Conservation (phyloP, 1,140 invertebrate genomes). For the Trichonephila clavipes region DNA sequence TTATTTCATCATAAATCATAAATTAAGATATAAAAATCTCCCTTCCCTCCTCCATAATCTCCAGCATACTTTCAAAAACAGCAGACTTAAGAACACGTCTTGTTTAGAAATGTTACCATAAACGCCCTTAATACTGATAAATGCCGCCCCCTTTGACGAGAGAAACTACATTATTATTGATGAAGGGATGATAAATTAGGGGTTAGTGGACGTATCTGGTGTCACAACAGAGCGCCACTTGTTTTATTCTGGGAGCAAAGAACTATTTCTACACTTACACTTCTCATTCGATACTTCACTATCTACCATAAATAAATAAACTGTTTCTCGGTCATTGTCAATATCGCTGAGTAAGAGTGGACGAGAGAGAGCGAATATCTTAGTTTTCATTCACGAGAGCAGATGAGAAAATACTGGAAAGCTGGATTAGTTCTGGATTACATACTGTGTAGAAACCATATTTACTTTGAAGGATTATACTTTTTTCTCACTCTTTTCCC, state of each 20-base stretch:
- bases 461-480: too few species aligned
- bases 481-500: too few species aligned
- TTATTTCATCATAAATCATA: background rate
- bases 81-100: background rate
- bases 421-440: too few species aligned
- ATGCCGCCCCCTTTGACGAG: background rate
- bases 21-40: background rate
- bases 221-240: conserved; percentile 20
- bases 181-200: conserved; percentile 16
- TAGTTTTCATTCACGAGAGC: background rate
- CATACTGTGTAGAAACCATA: too few species aligned
- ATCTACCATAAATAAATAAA: conserved; percentile 11
- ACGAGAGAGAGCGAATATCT: background rate
- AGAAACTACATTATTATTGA: conserved; percentile 2
- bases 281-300: background rate
- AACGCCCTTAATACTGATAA: conserved; percentile 4
- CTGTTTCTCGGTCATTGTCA: conserved; percentile 65
- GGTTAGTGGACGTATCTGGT: conserved; percentile 36
- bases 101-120: background rate
- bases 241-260: conserved; percentile 51
- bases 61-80: conserved; percentile 3
- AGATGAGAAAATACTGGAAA: too few species aligned
- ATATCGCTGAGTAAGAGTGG: background rate
- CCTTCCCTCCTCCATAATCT: background rate
- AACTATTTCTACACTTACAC: conserved; percentile 51